Base-by-base conservation (phyloP, 2,797 vertebrate genomes). In the Xenentodon cancila region DNA sequence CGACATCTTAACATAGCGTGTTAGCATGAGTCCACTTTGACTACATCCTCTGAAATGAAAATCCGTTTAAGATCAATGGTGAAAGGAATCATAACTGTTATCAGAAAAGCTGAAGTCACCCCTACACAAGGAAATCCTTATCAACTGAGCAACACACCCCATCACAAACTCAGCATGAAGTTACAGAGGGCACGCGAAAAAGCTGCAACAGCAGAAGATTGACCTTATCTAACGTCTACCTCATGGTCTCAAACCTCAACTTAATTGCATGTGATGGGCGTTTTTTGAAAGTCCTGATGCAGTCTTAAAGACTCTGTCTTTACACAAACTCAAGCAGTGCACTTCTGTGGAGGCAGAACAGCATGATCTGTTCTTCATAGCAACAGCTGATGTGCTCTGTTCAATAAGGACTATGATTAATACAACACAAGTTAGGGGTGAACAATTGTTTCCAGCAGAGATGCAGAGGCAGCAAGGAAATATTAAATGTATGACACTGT, bases 71-170 rank as follows among this genome's bases (percentile, higher is more conserved):
- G 56, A 64, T 53, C 53, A 53, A 81, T 47, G 66, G 25, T 53
- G 53, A 5, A 44, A 27, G 18, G n/a, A 59, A 67, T 59, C 21
- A 52, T 7, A 74, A 64, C 40, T 69, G 56, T 66, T 62, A 65
- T 75, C 70, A 68, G 62, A 74, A 68, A 27, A 53, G 68, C 50
- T 27, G 50, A 66, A 79, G 81, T 89, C 85, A 89, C 80, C 82
- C 68, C 63, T 44, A 13, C 16, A 64, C 9, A 6, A 49, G 17
- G 44, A 50, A 68, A 54, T 64, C 51, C 68, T 17, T 72, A 69
- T 84, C 50, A 78, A 77, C 83, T 69, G 71, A 81, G 69, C 37
- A 53, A 34, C 7, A 46, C 27, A 57, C 45, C 40, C 68, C 46
- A 43, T 73, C 60, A 68, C 62, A 47, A 48, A 22, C 50, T 19